Base-by-base conservation (phyloP, 1,140 invertebrate species). In the Bombus confusus region DNA sequence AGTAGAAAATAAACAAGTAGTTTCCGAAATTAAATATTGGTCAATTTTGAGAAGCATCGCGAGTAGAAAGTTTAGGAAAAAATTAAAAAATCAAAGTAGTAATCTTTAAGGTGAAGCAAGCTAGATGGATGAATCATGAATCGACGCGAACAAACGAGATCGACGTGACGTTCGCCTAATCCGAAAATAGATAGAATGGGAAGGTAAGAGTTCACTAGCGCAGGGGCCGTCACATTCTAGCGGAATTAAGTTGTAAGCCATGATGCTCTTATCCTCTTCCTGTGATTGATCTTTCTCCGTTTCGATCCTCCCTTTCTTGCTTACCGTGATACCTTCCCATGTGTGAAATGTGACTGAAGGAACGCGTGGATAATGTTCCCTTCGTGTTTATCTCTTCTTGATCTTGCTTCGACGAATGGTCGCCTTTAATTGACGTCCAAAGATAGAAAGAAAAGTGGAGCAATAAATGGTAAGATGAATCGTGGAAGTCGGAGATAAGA, bases 241-340 rank as follows among this genome's bases (percentile, higher is more conserved):
- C 37, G 59, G 75, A 62, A 77, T 77, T 77, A 77, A 77, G 75
- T 77, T 62, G 57, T 77, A 77, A 77, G 75, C 75, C 75, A 62
- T 15, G 57, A 28, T n/a, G 75, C 75, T 77, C 75, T 59, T 77
- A 75, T 52, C 74, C 74, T 75, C 74, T 59, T 28, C 34, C 74
- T 37, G 57, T 77, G 57, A 77, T 77, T 77, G 75, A 77, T 77
- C 75, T 77, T 28, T 41, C 37, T 41, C 57, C 47, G 28, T 39
- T 28, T 77, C 28, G 64, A 31, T 18, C 37, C 18, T 6, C 37
- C 9, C 15, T 64, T 64, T 39, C 75, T 77, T 31, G 15, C 18
- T 37, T 31, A 2, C 28, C 18, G 37, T 13, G 57, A 41, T 41
- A 64, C 28, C 28, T 39, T 22, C 12, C 59, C 59, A 22, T 39